Evolutionary conservation across 2,797 vertebrate species (phyloP).

Genomic region (Helicolenus hilgendorfi): DNA sequence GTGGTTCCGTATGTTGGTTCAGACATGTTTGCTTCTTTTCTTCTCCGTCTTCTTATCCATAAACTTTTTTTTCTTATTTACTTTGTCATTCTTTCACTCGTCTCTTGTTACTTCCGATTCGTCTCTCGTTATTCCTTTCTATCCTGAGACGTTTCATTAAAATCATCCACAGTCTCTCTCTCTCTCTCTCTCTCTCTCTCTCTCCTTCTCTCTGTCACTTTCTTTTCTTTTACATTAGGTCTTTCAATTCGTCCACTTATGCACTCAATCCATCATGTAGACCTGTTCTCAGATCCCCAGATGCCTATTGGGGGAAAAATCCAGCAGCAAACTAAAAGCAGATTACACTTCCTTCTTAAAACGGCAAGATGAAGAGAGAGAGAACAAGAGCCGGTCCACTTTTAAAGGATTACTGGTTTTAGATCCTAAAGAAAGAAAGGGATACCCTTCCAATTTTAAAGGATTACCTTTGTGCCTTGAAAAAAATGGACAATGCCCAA

Average conservation of each 20-base stretch:
- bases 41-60: not conserved
- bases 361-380: slow-evolving; percentile 43
- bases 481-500: slow-evolving; percentile 56
- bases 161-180: not conserved
- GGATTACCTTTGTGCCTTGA: slow-evolving; percentile 69
- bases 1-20: slow-evolving; percentile 55
- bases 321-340: slow-evolving; percentile 64
- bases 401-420: slow-evolving; percentile 82
- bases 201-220: not conserved
- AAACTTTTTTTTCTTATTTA: slow-evolving; percentile 4
- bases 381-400: slow-evolving; percentile 62
- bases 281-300: slow-evolving; percentile 18
- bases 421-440: slow-evolving; percentile 66
- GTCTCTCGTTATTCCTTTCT: not conserved
- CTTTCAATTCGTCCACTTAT: slow-evolving; percentile 27
- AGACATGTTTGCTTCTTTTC: slow-evolving; percentile 51
- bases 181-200: not conserved
- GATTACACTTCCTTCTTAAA: slow-evolving; percentile 70
- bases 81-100: slow-evolving; percentile 9
- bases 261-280: slow-evolving; percentile 36
- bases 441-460: slow-evolving; percentile 66
- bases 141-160: not conserved
- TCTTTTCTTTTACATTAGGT: not conserved
- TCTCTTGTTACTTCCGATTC: not conserved
- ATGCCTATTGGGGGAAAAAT: slow-evolving; percentile 21